These are phyloP conservation scores for Cichlasoma orientale DNA, from an alignment of 2,797 vertebrate genomes.

Conservation along the genomic window DNA sequence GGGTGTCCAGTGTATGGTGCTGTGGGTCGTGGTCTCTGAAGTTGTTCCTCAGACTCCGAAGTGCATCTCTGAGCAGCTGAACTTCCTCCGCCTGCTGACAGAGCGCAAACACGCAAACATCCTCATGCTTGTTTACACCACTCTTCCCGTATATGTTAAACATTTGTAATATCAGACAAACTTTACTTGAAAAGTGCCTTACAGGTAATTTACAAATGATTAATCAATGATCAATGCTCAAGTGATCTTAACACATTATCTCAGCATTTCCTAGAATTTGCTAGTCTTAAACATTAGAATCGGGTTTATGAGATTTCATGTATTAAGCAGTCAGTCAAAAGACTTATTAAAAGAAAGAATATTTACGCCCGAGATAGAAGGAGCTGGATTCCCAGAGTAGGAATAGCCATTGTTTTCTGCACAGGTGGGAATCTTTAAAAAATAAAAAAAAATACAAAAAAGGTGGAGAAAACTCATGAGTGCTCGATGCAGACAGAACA, in stretches of 20 bases:
- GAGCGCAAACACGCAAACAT: conserved; percentile 11
- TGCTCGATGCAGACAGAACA: not conserved
- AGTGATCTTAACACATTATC: not conserved
- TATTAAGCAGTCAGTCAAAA: not conserved
- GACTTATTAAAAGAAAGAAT: not conserved
- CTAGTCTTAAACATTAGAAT: not conserved
- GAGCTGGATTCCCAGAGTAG: conserved; percentile 77
- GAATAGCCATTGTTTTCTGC: conserved; percentile 89
- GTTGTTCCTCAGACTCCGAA: conserved; percentile 93
- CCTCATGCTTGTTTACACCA: not conserved
- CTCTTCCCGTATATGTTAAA: not conserved
- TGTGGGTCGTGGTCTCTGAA: conserved; percentile 95
- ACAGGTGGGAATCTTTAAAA: conserved; percentile 56
- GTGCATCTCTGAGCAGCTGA: conserved; percentile 91
- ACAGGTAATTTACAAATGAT: not conserved
- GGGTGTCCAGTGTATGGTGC: conserved; percentile 96
- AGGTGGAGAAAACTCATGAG: not conserved
- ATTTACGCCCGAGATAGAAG: conserved; percentile 85
- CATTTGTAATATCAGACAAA: not conserved
- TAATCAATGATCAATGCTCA: not conserved
- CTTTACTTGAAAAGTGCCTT: not conserved
- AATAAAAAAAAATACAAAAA: not conserved
- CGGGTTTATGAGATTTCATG: not conserved
- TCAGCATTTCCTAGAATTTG: not conserved
- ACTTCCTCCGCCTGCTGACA: conserved; percentile 86